phyloP scores from a whole-genome alignment of 92 coral and sea anemone genomes.

The Epizoanthus stellaris region DNA sequence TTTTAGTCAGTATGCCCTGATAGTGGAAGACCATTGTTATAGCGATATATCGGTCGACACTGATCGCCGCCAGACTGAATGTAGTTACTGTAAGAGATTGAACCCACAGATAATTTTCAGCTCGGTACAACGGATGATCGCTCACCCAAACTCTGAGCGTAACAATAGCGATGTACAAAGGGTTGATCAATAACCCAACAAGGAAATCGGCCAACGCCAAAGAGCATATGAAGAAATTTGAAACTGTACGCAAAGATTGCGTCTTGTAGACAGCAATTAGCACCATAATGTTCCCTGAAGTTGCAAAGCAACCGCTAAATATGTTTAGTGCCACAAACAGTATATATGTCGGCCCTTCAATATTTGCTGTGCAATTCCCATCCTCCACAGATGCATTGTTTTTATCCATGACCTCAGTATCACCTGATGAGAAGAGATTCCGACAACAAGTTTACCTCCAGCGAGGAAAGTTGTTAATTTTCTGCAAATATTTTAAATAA shows the following conservation, averaged over 20 bases:
- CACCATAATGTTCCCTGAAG: slow-evolving; percentile 46
- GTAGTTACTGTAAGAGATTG: slow-evolving; percentile 56
- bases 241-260: slow-evolving; percentile 43
- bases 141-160: slow-evolving; percentile 53
- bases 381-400: no score
- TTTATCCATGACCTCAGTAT: no score
- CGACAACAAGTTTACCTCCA: no score
- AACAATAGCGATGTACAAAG: slow-evolving; percentile 53
- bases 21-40: slow-evolving; percentile 54
- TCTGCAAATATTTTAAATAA: no score
- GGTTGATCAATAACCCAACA: slow-evolving; percentile 54
- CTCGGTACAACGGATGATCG: slow-evolving; percentile 53
- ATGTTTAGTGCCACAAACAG: slow-evolving; percentile 36
- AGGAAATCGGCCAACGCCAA: slow-evolving; percentile 52
- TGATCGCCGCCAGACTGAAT: slow-evolving; percentile 64
- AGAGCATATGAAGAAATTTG: slow-evolving; percentile 58
- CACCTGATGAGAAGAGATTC: no score
- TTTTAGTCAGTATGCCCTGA: slow-evolving; percentile 32
- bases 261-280: slow-evolving; percentile 47
- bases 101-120: slow-evolving; percentile 59
- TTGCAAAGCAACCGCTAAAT: slow-evolving; percentile 35
- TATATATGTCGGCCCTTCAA: slow-evolving; percentile 7
- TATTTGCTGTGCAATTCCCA: slow-evolving; percentile 38
- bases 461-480: no score
- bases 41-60: slow-evolving; percentile 58